Evolutionary conservation across 35 echinoderm and acorn worm species (phyloP), one percentile per base, ranked within the genome.

Genomic region (Patiria miniata): DNA sequence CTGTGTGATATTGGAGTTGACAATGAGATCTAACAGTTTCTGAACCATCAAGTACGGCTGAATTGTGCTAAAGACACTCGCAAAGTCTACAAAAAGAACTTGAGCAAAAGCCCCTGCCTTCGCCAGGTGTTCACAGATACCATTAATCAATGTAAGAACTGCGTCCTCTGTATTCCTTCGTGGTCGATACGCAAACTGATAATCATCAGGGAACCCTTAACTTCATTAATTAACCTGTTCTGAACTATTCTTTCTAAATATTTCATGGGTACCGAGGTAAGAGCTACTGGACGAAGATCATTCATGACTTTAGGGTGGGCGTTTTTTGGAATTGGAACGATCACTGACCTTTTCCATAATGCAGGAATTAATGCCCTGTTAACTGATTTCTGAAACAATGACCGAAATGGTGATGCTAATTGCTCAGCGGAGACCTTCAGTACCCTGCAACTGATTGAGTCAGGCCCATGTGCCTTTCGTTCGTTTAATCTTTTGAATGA

Each of bases 221-320:
- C 29, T 51, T 84, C 8, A 33, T 59, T 37, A 60, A 40, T 34
- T 34, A 84, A 28, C 3, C 32, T 12, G 19, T 33, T 60, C 38
- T 59, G 23, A 60, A 84, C 29, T 68, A 86, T 86, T 1, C 26
- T 86, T 69, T 39, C 59, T 5, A 86, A 23, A 86, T 57, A 86
- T 73, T 86, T 86, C 83, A 86, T 69, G 23, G 60, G 56, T n/a
- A 86, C 60, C 39, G 32, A 73, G 34, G 83, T 68, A 26, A 86
- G 37, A n/a, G n/a, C n/a, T n/a, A n/a, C n/a, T 8, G 82, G 82
- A 21, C 82, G 21, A 19, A 59, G 36, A 40, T 84, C 52, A 18
- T 85, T 85, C 57, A 85, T 57, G 37, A 58, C 57, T 39, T 60
- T 58, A 47, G 81, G 81, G 52, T 83, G 42, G n/a, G 40, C 39